Evolutionary conservation across 1,140 invertebrate species (phyloP).

Genomic region (Zeugodacus cucurbitae): DNA sequence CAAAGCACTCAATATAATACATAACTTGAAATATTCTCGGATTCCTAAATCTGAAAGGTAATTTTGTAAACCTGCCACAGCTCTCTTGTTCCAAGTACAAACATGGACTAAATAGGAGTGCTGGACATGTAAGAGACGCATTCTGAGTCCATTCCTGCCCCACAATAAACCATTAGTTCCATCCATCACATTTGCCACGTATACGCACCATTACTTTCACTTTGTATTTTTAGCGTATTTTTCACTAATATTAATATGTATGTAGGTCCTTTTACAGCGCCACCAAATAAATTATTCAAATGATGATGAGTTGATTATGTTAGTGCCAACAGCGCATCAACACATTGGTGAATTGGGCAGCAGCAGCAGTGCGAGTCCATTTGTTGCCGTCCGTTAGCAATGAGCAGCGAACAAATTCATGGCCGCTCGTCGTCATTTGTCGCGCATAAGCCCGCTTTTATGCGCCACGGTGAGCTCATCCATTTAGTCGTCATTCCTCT

Average conservation of each 20-base stretch:
- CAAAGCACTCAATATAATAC: no score
- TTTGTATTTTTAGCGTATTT: not conserved
- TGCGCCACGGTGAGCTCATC: slow-evolving; percentile 12
- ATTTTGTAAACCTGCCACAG: no score
- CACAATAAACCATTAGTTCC: no score
- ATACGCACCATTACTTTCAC: not conserved
- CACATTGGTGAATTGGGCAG: not conserved
- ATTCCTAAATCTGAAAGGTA: no score
- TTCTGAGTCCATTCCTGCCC: no score
- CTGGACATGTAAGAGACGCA: no score
- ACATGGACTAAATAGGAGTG: no score
- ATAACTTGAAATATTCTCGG: no score
- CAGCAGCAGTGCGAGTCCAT: not conserved
- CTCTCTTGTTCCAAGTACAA: no score
- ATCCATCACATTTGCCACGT: no score
- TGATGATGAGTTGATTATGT: slow-evolving; percentile 34
- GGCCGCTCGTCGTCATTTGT: not conserved
- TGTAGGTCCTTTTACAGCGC: not conserved
- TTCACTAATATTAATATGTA: not conserved
- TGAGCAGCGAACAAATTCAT: not conserved
- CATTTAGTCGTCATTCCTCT: not conserved
- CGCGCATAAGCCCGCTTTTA: not conserved
- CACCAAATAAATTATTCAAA: slow-evolving; percentile 34
- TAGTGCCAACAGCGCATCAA: not conserved
- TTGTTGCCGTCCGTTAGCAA: not conserved